Percentiles rank a stretch among this genome's conserved stretches.
These are phyloP conservation scores for Cryptocephalus primarius DNA, from an alignment of 2,888 invertebrate species.

Conservation along the genomic window DNA sequence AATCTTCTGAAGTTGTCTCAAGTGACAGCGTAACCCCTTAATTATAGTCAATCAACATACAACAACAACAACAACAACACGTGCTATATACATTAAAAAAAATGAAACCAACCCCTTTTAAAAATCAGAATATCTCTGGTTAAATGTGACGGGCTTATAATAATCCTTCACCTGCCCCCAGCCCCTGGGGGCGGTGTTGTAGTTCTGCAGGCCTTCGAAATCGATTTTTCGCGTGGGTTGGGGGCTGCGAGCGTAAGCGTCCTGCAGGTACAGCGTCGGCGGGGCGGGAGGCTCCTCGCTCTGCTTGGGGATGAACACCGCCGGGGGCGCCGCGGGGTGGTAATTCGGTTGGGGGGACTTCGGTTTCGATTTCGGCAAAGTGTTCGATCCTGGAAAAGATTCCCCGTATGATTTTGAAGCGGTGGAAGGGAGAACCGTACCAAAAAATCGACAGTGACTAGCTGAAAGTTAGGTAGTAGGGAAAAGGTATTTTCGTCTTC, in stretches of 20 bases:
- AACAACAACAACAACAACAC: too few relatives aligned
- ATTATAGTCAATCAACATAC: too few relatives aligned
- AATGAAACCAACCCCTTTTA: constrained; percentile 6
- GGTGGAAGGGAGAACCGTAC: background rate
- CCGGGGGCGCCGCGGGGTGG: constrained; percentile 24
- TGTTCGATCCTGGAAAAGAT: constrained; percentile 20
- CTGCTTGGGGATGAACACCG: constrained; percentile 31
- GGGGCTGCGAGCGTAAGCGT: background rate
- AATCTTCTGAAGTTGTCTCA: too few relatives aligned
- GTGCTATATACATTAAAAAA: too few relatives aligned
- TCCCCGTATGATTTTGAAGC: background rate
- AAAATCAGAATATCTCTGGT: constrained; percentile 33
- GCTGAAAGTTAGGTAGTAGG: too few relatives aligned
- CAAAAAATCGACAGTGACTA: too few relatives aligned
- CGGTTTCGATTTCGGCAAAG: constrained; percentile 25
- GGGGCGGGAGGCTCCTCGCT: constrained; percentile 8
- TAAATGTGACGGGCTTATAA: constrained; percentile 65
- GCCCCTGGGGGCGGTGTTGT: constrained; percentile 75
- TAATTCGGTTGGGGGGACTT: constrained; percentile 24
- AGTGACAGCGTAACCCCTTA: too few relatives aligned
- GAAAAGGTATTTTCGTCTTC: too few relatives aligned
- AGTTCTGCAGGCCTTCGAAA: constrained; percentile 42
- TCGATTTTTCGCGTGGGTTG: constrained; percentile 21
- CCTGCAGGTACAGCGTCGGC: background rate
- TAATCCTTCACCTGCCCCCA: constrained; percentile 62